Conservation (phyloP, 1,140 invertebrate species). For the Trichoplusia ni region DNA sequence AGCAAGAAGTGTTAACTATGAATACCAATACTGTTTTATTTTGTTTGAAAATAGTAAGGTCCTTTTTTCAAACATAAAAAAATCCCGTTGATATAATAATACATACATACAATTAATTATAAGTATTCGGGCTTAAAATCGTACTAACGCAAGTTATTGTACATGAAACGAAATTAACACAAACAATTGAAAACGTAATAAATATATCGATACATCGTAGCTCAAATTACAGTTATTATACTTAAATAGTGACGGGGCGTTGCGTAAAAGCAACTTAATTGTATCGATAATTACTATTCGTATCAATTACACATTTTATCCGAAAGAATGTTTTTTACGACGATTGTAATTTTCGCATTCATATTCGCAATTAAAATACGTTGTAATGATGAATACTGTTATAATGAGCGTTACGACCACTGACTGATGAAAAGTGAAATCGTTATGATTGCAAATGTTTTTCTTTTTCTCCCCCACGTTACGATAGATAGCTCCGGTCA, state of each 20-base stretch:
- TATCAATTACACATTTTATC: conserved; percentile 34
- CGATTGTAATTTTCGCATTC: not conserved
- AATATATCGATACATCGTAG: not conserved
- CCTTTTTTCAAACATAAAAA: too few species aligned
- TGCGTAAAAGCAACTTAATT: conserved; percentile 18
- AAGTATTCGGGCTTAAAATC: too few species aligned
- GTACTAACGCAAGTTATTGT: too few species aligned
- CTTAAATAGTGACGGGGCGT: conserved; percentile 10
- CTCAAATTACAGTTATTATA: conserved; percentile 8
- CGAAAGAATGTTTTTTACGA: not conserved
- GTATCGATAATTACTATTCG: conserved; percentile 18
- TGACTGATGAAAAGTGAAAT: conserved; percentile 24
- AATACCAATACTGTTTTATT: too few species aligned
- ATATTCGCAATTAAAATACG: conserved; percentile 12
- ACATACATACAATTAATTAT: too few species aligned
- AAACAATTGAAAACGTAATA: not conserved
- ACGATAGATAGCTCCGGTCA: conserved; percentile 14
- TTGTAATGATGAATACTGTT: conserved; percentile 16
- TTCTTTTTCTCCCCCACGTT: not conserved
- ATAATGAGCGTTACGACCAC: not conserved
- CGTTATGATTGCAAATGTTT: conserved; percentile 5
- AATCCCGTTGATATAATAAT: too few species aligned
- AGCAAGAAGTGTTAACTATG: too few species aligned
- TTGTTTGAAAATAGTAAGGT: too few species aligned
- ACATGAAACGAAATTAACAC: not conserved